Evolutionary conservation across 1,140 invertebrate genomes (phyloP).

Genomic region (Halesus radiatus): DNA sequence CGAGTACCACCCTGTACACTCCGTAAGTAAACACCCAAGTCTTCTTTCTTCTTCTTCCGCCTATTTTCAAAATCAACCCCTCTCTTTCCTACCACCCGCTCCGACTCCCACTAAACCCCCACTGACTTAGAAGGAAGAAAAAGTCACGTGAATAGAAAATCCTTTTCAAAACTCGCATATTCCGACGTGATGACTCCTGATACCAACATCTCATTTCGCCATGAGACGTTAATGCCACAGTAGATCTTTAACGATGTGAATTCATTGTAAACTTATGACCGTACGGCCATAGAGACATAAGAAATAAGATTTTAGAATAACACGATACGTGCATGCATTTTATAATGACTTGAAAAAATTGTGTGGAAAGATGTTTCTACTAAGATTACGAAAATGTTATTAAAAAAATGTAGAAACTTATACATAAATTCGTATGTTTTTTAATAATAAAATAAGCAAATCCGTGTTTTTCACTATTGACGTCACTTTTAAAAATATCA

Average conservation of each 20-base stretch:
- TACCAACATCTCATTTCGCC: neutral
- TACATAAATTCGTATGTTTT: too few species aligned
- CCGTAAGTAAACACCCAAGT: neutral
- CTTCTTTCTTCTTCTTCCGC: neutral
- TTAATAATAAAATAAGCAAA: too few species aligned
- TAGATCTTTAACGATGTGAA: neutral
- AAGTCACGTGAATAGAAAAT: constrained; percentile 33
- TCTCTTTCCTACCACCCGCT: neutral
- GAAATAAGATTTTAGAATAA: too few species aligned
- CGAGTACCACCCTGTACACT: neutral
- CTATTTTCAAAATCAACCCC: neutral
- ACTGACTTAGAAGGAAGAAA: constrained; percentile 12
- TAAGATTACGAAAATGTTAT: too few species aligned
- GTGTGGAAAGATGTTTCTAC: too few species aligned
- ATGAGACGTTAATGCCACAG: neutral
- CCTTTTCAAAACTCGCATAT: neutral
- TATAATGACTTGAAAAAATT: too few species aligned
- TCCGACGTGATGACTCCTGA: neutral
- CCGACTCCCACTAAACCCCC: neutral
- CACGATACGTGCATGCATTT: too few species aligned
- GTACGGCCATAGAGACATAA: too few species aligned
- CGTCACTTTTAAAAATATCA: too few species aligned
- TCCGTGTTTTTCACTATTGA: too few species aligned
- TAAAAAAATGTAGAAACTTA: too few species aligned
- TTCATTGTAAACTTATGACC: too few species aligned